Evolutionary conservation across 2,797 vertebrate genomes (phyloP).

Genomic region (Nyctalus aviator): DNA sequence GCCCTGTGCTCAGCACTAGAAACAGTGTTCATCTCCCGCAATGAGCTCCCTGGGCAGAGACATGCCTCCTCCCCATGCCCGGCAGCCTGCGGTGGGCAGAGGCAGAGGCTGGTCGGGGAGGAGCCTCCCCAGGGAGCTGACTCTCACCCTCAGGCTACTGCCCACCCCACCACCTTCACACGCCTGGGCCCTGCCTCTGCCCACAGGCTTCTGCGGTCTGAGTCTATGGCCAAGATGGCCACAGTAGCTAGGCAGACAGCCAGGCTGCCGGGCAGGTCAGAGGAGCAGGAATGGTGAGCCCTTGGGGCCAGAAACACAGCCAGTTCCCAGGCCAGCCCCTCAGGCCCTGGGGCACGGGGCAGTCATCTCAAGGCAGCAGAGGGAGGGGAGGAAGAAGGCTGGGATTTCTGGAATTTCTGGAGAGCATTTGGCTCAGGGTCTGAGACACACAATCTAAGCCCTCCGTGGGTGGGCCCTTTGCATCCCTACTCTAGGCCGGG

Average conservation of each 20-base stretch:
- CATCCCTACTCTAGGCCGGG: not conserved
- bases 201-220: slow-evolving; percentile 56
- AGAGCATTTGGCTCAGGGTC: not conserved
- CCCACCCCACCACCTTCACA: slow-evolving; percentile 49
- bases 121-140: not conserved
- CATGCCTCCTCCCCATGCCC: not conserved
- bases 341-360: not conserved
- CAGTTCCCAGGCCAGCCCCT: slow-evolving; percentile 37
- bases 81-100: not conserved
- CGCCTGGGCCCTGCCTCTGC: not conserved
- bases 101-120: not conserved
- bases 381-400: not conserved
- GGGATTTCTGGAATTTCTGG: not conserved
- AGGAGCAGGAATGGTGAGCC: slow-evolving; percentile 49
- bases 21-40: not conserved
- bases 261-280: slow-evolving; percentile 47
- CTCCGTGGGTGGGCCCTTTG: not conserved
- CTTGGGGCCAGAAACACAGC: slow-evolving; percentile 52
- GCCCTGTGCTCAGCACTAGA: not conserved
- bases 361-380: not conserved
- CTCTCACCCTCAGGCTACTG: slow-evolving; percentile 27
- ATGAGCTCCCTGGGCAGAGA: not conserved
- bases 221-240: slow-evolving; percentile 67
- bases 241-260: slow-evolving; percentile 56
- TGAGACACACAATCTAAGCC: not conserved